Evolutionary conservation across 1,140 invertebrate species (phyloP), one percentile per base, ranked within the genome.

Genomic region (Marisa cornuarietis): DNA sequence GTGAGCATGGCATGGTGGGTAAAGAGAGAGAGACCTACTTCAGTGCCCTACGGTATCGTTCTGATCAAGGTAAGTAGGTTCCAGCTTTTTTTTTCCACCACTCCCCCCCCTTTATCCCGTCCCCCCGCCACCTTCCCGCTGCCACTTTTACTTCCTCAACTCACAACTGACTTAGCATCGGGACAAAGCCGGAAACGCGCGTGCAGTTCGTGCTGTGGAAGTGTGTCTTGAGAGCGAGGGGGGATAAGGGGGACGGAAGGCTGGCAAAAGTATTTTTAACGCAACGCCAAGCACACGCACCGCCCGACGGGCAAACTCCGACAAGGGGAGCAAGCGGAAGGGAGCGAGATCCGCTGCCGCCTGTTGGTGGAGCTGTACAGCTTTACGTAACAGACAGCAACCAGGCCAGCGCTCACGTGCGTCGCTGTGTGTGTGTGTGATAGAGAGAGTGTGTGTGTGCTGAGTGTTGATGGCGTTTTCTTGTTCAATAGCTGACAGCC

Each of bases 341-440:
- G 54, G 71, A 51, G 71, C 24, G 22, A 26, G 72, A 26, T 61
- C 22, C n/a, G 72, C 72, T 54, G 72, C 72, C 54, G 14, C 58
- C 26, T 24, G n/a, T n/a, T 14, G 20, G 18, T 8, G 5, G 51
- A 22, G 62, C 42, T 24, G 72, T 61, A 52, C 72, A 54, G 72
- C 31, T 61, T 74, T 74, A 74, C n/a, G 52, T 26, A 61, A 18
- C 72, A 73, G 51, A 73, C 71, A 24, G 65, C 65, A 68, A 68
- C n/a, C 14, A 31, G 22, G 11, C 26, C 13, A 31, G 9, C 6
- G 6, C 13, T 31, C n/a, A 68, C 54, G 54, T 68, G 65, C 22
- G 65, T 68, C 22, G 11, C 13, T 16, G 22, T 18, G 65, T 68
- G 65, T 68, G 65, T 9, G 65, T 66, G 65, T 66, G 65, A 7